Percentiles rank a stretch among this genome's conserved stretches.
phyloP scores from a whole-genome alignment of 2,797 vertebrate genomes.

The Streptopelia turtur region DNA sequence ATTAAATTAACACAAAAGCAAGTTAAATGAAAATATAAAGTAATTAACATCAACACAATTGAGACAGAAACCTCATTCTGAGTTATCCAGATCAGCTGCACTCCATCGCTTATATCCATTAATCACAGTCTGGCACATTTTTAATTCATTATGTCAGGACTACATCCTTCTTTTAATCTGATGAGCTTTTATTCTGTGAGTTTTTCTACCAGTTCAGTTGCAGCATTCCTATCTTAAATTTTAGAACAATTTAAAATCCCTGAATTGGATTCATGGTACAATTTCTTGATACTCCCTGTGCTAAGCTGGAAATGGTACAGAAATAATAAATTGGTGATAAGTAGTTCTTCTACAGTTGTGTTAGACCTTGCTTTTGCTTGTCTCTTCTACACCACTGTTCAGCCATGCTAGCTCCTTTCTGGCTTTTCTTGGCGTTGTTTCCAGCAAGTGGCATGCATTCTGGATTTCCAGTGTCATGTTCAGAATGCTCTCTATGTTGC shows the following conservation, averaged over 20 bases:
- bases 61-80: not conserved
- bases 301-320: not conserved
- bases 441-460: not conserved
- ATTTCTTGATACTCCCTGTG: not conserved
- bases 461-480: not conserved
- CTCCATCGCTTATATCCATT: not conserved
- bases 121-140: not conserved
- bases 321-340: not conserved
- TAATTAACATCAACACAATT: not conserved
- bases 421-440: not conserved
- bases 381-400: not conserved
- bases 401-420: not conserved
- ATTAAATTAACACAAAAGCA: conserved; percentile 34
- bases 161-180: not conserved
- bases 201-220: not conserved
- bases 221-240: not conserved
- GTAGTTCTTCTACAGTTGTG: not conserved
- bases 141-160: not conserved
- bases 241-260: not conserved
- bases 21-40: not conserved
- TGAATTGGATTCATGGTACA: not conserved
- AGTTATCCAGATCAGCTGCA: not conserved
- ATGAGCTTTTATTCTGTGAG: not conserved
- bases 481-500: not conserved
- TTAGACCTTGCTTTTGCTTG: not conserved